Evolutionary conservation across 2,888 invertebrate species (phyloP), one percentile per base, ranked within the genome.

Genomic region (Hypomecis punctinalis): DNA sequence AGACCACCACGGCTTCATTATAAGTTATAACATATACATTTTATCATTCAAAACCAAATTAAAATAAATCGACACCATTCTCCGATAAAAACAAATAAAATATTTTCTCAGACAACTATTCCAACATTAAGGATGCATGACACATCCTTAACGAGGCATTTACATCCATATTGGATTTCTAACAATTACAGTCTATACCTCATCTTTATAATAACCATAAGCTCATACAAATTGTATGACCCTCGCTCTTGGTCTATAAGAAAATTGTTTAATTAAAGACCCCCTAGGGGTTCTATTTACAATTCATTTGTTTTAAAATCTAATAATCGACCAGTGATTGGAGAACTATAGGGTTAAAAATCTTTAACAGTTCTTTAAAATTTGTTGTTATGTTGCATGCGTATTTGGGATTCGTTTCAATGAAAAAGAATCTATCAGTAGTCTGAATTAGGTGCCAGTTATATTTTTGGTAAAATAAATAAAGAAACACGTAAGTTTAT

Each of bases 191-290:
- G 78, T 80, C 83, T 79, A 79, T 82, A 77, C 74, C 68, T 83
- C 79, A 81, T 73, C 45, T 69, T 48, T 54, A 54, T 69, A 66
- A 82, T 82, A 74, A 80, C 76, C 77, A 81, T 83, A 79, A 79
- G 70, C 81, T 78, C 73, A 67, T 77, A 79, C 81, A 75, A 87
- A 87, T 87, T 86, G 82, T 88, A 86, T 87, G 87, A 67, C 56
- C 65, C 47, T 53, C 57, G 11, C 82, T 83, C 79, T 76, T 69
- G 68, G 40, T 52, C 39, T 47, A 52, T 54, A 70, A 76, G 76
- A 70, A 82, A 84, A 86, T 86, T 83, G 84, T 87, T 85, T 87
- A 85, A 88, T 87, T 86, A 85, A 69, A 70, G 74, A 78, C 86
- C 87, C 83, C 85, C 85, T 81, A 78, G 74, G 6, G 85, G 47